Evolutionary conservation across 2,113 vertebrate species (phyloP), one percentile per base, ranked within the genome.

Genomic region (Solea senegalensis): DNA sequence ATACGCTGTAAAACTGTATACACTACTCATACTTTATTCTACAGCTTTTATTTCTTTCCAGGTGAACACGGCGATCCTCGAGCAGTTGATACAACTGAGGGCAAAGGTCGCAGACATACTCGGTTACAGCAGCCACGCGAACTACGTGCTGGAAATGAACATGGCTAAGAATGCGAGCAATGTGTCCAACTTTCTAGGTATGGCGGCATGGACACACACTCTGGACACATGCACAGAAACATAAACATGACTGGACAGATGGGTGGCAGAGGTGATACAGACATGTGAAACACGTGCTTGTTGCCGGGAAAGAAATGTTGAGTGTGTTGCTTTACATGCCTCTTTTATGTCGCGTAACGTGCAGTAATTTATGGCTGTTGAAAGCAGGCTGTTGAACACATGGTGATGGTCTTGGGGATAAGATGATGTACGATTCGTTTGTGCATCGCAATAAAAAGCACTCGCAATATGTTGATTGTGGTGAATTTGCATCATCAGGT

Each of bases 61-160:
- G 97, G 95, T 94, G 62, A 99, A 99, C 85, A 94, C 95, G 4
- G 56, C 63, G 49, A 96, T 99, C 85, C 94, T 99, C 2, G 95
- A 95, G 55, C 86, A 95, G 56, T 78, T 99, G 68, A 93, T 99
- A 56, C 90, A 93, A 13, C 89, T 98, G 76, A 89, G 96, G 45
- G 92, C 96, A 66, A 93, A 94, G 88, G 85, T 95, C 15, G 95
- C 97, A 69, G 91, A 88, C 64, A 88, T 98, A 34, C 95, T 99
- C 1, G 96, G 96, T 60, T 97, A 96, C 58, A 92, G 79, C 65
- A 95, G 93, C 59, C 95, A 98, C 50, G 96, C 96, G 26, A 93
- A 96, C 87, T 98, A 97, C 86, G 95, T 97, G 57, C 93, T 99
- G 78, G 97, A 98, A 81, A 81, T 97, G 80, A 98, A 97, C 90